A percentile compares a stretch with the other conserved stretches of the same genome.
Evolutionary conservation across 2,113 vertebrate species (phyloP).

Genomic region (Chamaea fasciata): DNA sequence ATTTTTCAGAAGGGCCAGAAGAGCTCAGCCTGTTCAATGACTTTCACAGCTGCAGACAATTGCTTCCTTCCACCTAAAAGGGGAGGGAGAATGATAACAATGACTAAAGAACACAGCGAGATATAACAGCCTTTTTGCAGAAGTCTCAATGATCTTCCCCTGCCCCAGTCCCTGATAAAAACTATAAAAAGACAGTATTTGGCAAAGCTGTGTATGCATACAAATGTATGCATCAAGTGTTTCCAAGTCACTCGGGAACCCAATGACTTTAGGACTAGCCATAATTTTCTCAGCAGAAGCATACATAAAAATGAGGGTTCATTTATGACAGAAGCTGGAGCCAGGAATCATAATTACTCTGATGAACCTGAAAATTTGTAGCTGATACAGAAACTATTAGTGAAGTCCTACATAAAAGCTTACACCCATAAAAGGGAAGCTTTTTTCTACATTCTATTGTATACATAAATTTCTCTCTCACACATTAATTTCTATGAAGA

Average conservation of each 20-base stretch:
- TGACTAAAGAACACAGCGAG: background rate
- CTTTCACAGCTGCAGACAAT: background rate
- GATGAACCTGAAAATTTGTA: background rate
- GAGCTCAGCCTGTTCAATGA: background rate
- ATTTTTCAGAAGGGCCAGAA: background rate
- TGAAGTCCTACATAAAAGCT: background rate
- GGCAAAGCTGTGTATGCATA: background rate
- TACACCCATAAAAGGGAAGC: background rate
- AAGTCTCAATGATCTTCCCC: background rate
- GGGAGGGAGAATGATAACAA: background rate
- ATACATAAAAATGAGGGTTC: background rate
- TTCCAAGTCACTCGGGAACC: background rate
- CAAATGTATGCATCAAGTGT: background rate
- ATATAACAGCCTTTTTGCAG: background rate
- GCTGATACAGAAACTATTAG: background rate
- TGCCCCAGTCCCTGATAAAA: fast-evolving
- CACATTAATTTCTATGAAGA: background rate
- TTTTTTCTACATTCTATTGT: background rate
- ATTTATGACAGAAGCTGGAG: background rate
- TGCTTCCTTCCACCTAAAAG: background rate
- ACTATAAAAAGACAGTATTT: background rate
- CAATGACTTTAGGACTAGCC: background rate
- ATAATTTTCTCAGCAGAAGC: background rate
- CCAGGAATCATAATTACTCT: background rate
- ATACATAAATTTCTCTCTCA: background rate